Conservation (phyloP, 2,113 vertebrate genomes). For the Erpornis zantholeuca region DNA sequence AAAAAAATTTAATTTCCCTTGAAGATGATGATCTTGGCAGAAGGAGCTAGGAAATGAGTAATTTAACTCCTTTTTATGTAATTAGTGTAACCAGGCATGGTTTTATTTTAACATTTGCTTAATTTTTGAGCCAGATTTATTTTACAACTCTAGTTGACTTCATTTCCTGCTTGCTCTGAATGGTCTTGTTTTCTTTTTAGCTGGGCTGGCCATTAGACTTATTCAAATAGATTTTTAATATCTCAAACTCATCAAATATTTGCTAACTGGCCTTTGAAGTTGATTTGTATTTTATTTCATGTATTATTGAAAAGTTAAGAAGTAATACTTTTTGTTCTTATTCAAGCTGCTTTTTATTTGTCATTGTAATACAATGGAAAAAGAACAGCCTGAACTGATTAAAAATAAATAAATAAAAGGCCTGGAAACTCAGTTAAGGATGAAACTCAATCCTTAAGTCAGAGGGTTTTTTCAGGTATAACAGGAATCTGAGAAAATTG, state of each 20-base stretch:
- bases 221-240: conserved; percentile 58
- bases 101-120: conserved; percentile 70
- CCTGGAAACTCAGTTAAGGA: conserved; percentile 34
- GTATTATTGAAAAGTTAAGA: conserved; percentile 49
- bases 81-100: conserved; percentile 65
- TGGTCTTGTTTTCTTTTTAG: conserved; percentile 56
- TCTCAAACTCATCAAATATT: conserved; percentile 52
- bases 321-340: conserved; percentile 55
- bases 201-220: conserved; percentile 43
- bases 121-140: conserved; percentile 69
- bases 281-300: conserved; percentile 57
- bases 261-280: conserved; percentile 58
- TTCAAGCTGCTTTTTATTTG: conserved; percentile 63
- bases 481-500: not conserved
- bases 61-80: conserved; percentile 64
- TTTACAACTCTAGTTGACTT: conserved; percentile 65
- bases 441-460: conserved; percentile 26
- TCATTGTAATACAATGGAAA: conserved; percentile 38
- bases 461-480: conserved; percentile 8
- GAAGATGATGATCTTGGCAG: conserved; percentile 60
- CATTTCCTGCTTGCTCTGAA: conserved; percentile 57
- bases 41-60: conserved; percentile 66
- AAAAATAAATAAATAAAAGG: conserved; percentile 65
- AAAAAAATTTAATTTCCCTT: conserved; percentile 69
- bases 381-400: conserved; percentile 55